Evolutionary conservation across 2,888 invertebrate genomes (phyloP).

Genomic region (Plusia festucae): DNA sequence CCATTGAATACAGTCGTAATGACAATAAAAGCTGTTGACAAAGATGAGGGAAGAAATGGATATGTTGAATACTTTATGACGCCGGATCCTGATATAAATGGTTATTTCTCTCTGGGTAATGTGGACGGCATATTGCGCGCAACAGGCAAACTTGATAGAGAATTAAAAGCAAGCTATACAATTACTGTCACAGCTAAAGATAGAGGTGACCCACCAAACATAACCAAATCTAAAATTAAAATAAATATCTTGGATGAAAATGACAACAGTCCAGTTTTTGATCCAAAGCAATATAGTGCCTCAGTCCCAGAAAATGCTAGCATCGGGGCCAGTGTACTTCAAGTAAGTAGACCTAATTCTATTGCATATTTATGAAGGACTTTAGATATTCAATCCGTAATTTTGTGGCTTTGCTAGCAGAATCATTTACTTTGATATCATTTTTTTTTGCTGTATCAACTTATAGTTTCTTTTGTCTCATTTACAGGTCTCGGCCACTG

Average conservation of each 20-base stretch:
- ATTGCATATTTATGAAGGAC: not conserved
- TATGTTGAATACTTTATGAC: conserved; percentile 96
- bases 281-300: conserved; percentile 96
- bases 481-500: conserved; percentile 95
- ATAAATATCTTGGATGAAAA: conserved; percentile 96
- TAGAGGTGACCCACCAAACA: conserved; percentile 94
- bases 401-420: not conserved
- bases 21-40: conserved; percentile 96
- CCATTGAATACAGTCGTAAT: conserved; percentile 96
- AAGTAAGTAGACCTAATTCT: conserved; percentile 84
- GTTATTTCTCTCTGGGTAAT: conserved; percentile 94
- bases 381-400: not conserved
- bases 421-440: not conserved
- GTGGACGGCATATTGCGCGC: conserved; percentile 96
- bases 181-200: conserved; percentile 95
- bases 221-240: conserved; percentile 91
- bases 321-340: conserved; percentile 96
- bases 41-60: conserved; percentile 97
- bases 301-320: conserved; percentile 98
- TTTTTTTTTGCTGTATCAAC: not conserved
- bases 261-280: conserved; percentile 96
- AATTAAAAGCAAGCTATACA: conserved; percentile 93
- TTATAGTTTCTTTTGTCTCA: not conserved
- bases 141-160: conserved; percentile 95
- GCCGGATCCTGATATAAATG: conserved; percentile 90